Evolutionary conservation across 2,797 vertebrate species (phyloP).

Genomic region (Vireo griseus): DNA sequence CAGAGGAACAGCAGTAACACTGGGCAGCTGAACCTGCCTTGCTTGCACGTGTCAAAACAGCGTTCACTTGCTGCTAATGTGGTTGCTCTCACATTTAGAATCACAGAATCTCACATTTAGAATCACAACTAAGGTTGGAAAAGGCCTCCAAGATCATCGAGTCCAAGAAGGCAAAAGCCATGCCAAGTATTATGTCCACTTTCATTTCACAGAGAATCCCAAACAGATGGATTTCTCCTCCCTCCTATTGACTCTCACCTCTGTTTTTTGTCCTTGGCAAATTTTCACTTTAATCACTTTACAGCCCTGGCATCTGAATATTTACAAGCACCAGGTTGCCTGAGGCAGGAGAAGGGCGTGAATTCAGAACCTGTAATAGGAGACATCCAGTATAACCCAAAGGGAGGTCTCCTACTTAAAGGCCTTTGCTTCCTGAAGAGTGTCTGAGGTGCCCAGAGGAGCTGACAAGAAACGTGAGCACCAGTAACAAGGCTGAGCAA

Average conservation of each 20-base stretch:
- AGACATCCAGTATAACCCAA: neutral
- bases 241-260: neutral
- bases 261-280: neutral
- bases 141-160: fast-evolving
- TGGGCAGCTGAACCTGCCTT: neutral
- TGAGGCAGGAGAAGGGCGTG: neutral
- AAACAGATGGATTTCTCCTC: neutral
- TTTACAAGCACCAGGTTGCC: neutral
- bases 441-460: neutral
- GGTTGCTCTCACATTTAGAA: neutral
- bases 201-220: neutral
- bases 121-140: neutral
- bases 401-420: neutral
- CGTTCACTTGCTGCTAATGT: neutral
- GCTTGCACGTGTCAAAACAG: neutral
- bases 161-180: neutral
- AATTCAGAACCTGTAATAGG: neutral
- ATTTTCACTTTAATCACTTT: neutral
- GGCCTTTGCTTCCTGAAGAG: neutral
- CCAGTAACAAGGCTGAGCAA: neutral
- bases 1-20: neutral
- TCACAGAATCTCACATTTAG: neutral
- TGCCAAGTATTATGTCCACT: neutral
- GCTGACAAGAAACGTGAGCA: neutral
- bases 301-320: neutral